phyloP scores from a whole-genome alignment of 2,113 vertebrate species.

The Odocoileus virginianus region DNA sequence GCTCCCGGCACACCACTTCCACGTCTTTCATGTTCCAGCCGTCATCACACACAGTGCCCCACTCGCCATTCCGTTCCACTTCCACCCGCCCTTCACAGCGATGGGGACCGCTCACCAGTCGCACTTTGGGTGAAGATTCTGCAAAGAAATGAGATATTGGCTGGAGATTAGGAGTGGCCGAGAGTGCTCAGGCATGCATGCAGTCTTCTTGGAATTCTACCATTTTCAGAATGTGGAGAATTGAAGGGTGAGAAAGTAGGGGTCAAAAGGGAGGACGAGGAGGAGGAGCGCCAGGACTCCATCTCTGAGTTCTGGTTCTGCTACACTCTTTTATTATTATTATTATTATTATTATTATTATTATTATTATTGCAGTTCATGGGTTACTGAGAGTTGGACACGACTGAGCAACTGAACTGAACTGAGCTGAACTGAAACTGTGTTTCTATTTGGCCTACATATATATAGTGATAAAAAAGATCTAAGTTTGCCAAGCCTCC shows the following conservation, averaged over 20 bases:
- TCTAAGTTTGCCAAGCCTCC: background rate
- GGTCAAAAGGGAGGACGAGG: background rate
- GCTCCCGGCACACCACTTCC: constrained; percentile 51
- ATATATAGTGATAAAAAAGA: background rate
- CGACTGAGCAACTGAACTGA: no score
- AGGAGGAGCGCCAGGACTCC: background rate
- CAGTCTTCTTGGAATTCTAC: background rate
- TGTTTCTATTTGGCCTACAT: background rate
- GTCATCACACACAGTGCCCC: constrained; percentile 53
- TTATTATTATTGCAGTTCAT: no score
- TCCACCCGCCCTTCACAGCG: constrained; percentile 62
- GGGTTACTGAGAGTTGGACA: no score
- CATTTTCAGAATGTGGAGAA: background rate
- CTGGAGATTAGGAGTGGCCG: background rate
- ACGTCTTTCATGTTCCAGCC: background rate
- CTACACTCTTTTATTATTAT: background rate
- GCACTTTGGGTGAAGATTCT: background rate
- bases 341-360: background rate
- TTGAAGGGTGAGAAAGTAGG: background rate
- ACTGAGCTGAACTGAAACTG: background rate
- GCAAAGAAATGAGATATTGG: background rate
- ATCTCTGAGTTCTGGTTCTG: background rate
- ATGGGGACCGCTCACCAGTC: constrained; percentile 41
- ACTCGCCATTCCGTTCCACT: background rate
- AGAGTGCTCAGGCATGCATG: no score